Evolutionary conservation across 2,888 invertebrate genomes (phyloP).

Genomic region (Eretmocerus hayati): DNA sequence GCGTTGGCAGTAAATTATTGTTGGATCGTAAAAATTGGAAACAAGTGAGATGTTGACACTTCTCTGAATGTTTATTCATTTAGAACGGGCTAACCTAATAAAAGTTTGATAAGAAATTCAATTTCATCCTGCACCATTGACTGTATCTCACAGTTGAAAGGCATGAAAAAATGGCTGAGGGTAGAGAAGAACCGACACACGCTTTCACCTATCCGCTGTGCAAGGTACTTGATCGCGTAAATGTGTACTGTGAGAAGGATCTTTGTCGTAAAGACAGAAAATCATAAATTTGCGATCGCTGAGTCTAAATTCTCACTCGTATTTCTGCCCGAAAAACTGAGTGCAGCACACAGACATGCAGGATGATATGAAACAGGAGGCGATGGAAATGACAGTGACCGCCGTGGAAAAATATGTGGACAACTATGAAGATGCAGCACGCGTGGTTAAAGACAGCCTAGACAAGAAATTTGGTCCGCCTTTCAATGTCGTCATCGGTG

Average conservation of each 20-base stretch:
- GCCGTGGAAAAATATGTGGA: constrained; percentile 86
- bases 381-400: constrained; percentile 83
- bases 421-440: constrained; percentile 80
- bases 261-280: neutral
- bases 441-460: constrained; percentile 88
- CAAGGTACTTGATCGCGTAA: constrained; percentile 68
- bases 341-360: constrained; percentile 64
- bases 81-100: too few relatives aligned
- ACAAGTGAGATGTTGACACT: too few relatives aligned
- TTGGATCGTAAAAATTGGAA: too few relatives aligned
- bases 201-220: constrained; percentile 77
- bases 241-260: too few relatives aligned
- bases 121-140: neutral
- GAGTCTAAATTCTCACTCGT: neutral
- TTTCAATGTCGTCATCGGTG: constrained; percentile 84
- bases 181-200: constrained; percentile 49
- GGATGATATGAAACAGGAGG: constrained; percentile 86
- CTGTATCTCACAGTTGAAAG: neutral
- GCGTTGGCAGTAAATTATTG: too few relatives aligned
- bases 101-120: neutral
- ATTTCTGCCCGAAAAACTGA: neutral
- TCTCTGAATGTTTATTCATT: too few relatives aligned
- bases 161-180: constrained; percentile 31
- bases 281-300: constrained; percentile 1
- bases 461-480: constrained; percentile 88